Conservation (phyloP, 2,888 invertebrate genomes). For the Mantis religiosa region DNA sequence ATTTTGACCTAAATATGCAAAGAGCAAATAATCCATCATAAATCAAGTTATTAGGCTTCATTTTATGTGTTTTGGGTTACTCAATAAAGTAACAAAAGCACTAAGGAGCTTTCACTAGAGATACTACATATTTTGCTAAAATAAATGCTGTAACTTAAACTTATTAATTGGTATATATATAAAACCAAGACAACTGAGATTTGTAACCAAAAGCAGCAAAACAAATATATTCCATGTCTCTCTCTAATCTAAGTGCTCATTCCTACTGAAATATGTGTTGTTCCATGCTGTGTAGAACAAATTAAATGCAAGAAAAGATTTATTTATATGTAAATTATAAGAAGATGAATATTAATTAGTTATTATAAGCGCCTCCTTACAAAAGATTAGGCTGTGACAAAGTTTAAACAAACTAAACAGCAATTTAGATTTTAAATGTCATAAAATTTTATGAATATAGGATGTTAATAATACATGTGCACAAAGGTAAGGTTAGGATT, state of each 20-base stretch:
- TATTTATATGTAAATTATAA: background rate
- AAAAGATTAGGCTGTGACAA: conserved; percentile 28
- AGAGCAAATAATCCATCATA: background rate
- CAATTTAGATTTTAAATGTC: conserved; percentile 24
- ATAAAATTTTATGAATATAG: background rate
- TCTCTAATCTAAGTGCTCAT: conserved; percentile 12
- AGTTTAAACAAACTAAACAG: conserved; percentile 20
- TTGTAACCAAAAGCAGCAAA: background rate
- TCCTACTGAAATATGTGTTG: conserved; percentile 1
- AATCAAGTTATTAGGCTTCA: background rate
- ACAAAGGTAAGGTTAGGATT: background rate
- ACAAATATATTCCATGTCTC: background rate
- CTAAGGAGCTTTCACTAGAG: background rate
- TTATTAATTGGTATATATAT: background rate
- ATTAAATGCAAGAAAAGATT: background rate
- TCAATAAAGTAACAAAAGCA: background rate
- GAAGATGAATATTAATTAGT: background rate
- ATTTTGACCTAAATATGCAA: background rate
- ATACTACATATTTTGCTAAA: background rate
- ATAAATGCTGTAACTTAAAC: background rate
- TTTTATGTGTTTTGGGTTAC: background rate
- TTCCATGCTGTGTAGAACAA: background rate
- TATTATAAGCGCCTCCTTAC: conserved; percentile 17
- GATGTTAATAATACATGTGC: background rate
- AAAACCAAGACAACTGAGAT: background rate